A percentile compares a stretch with the other conserved stretches of the same genome.
These are phyloP conservation scores for Tachina grossa DNA, from an alignment of 2,888 invertebrate species.

Conservation along the genomic window DNA sequence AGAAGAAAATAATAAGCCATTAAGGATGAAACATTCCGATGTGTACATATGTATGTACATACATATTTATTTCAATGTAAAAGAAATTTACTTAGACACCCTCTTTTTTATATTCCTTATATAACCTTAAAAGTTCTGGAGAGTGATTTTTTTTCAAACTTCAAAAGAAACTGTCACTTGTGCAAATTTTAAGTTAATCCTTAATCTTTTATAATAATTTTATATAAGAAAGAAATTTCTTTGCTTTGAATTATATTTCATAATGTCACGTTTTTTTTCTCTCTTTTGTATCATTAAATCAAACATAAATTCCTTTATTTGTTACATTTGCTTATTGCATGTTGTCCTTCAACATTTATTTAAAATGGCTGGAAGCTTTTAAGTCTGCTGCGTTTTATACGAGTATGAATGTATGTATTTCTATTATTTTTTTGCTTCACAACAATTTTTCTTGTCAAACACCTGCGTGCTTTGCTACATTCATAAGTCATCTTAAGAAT, in stretches of 20 bases:
- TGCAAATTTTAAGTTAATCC: too few relatives aligned
- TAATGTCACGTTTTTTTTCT: not conserved
- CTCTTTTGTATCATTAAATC: not conserved
- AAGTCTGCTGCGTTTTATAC: constrained; percentile 20
- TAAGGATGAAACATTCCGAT: too few relatives aligned
- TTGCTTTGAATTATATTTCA: not conserved
- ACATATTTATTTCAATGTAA: too few relatives aligned
- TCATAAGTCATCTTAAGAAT: constrained; percentile 52
- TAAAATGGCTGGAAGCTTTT: constrained; percentile 34
- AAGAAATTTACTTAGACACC: too few relatives aligned
- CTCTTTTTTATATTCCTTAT: too few relatives aligned
- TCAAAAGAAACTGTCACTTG: too few relatives aligned
- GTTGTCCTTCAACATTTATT: constrained; percentile 51
- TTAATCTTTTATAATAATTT: too few relatives aligned
- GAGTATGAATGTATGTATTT: too few relatives aligned
- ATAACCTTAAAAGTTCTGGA: too few relatives aligned
- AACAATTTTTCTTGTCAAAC: constrained; percentile 61
- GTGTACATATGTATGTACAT: too few relatives aligned
- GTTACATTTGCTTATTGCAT: constrained; percentile 1
- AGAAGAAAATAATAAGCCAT: too few relatives aligned
- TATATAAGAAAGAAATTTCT: not conserved
- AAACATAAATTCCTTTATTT: not conserved
- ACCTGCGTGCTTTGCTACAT: constrained; percentile 54
- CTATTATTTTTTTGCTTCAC: constrained; percentile 21
- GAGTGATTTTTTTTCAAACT: too few relatives aligned